Percentiles rank a stretch among this genome's conserved stretches.
Conservation (phyloP, 2,113 vertebrate genomes). For the Astur gentilis region DNA sequence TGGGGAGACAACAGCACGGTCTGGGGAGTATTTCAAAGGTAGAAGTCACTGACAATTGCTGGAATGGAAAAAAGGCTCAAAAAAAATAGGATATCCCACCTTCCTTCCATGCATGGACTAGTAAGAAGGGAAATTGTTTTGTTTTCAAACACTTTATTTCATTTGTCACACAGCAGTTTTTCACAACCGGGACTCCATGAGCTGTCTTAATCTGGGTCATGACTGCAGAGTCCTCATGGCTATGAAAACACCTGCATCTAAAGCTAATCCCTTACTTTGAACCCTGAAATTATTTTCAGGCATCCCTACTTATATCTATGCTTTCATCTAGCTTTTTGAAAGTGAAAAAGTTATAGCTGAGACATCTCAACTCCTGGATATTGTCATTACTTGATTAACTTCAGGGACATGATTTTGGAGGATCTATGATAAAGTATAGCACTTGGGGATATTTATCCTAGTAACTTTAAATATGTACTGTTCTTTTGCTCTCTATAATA, state of each 20-base stretch:
- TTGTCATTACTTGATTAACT: not conserved
- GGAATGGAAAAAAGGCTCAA: not conserved
- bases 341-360: not conserved
- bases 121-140: not conserved
- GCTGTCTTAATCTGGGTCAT: not conserved
- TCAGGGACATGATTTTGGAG: not conserved
- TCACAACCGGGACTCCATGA: not conserved
- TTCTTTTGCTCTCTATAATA: not conserved
- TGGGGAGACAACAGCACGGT: not conserved
- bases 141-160: not conserved
- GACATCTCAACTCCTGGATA: not conserved
- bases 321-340: not conserved
- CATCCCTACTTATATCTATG: not conserved
- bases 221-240: not conserved
- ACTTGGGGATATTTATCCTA: not conserved
- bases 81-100: not conserved
- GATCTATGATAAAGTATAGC: not conserved
- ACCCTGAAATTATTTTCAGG: not conserved
- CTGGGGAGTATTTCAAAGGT: not conserved
- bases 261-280: not conserved
- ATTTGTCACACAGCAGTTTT: not conserved
- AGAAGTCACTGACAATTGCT: not conserved
- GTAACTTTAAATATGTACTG: not conserved
- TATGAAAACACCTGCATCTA: not conserved
- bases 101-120: not conserved